Conservation (phyloP, 1,140 invertebrate genomes). For the Reticulitermes speratus region DNA sequence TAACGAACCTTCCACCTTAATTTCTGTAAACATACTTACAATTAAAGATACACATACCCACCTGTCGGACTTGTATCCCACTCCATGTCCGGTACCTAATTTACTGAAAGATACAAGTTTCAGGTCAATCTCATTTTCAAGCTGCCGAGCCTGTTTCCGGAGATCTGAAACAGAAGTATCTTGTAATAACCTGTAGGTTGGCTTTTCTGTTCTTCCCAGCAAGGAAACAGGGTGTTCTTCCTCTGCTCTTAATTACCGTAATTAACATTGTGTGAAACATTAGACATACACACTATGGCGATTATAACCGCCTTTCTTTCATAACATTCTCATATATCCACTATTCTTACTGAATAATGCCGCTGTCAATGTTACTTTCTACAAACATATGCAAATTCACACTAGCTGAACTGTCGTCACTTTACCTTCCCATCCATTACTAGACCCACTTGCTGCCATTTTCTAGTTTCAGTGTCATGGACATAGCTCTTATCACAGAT, state of each 20-base stretch:
- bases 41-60: background rate
- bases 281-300: background rate
- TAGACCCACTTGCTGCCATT: conserved; percentile 29
- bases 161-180: conserved; percentile 66
- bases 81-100: conserved; percentile 70
- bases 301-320: background rate
- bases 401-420: background rate
- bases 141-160: conserved; percentile 84
- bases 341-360: background rate
- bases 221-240: background rate
- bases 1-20: background rate
- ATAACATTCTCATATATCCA: no score
- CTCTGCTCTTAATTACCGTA: background rate
- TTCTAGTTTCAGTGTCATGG: background rate
- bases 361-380: no score
- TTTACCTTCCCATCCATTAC: conserved; percentile 37
- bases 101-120: conserved; percentile 96
- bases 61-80: conserved; percentile 39
- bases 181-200: background rate
- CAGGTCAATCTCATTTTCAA: conserved; percentile 96
- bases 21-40: background rate
- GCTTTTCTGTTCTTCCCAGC: background rate
- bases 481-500: no score
- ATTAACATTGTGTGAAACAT: background rate
- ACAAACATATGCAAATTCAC: background rate